Conservation (phyloP, 2,797 vertebrate species). For the Phalloptychus januarius region DNA sequence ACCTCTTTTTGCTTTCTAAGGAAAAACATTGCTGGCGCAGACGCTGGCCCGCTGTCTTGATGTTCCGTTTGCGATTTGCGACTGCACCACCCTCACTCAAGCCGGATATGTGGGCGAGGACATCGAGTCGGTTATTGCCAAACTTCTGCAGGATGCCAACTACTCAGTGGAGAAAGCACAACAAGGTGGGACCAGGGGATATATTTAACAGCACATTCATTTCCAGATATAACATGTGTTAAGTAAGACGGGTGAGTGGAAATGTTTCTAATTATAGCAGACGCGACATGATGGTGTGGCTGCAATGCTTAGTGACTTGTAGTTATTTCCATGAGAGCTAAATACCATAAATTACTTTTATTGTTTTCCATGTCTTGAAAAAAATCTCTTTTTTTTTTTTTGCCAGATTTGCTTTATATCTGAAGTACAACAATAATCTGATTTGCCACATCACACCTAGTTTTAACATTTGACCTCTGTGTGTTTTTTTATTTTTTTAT, state of each 20-base stretch:
- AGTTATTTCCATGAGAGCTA: background rate
- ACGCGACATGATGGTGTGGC: background rate
- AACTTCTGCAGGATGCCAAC: constrained; percentile 97
- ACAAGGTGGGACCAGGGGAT: constrained; percentile 83
- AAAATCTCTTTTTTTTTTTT: background rate
- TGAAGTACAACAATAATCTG: background rate
- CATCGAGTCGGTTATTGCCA: constrained; percentile 97
- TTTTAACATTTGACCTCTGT: background rate
- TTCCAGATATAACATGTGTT: constrained; percentile 15
- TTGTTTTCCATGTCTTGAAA: background rate
- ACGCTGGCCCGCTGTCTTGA: constrained; percentile 96
- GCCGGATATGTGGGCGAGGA: constrained; percentile 98
- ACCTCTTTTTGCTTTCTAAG: constrained; percentile 66
- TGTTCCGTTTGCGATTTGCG: constrained; percentile 97
- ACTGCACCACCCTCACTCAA: constrained; percentile 98
- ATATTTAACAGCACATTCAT: background rate
- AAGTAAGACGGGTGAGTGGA: background rate
- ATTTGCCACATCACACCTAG: background rate
- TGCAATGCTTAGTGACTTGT: background rate
- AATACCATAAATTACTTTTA: background rate
- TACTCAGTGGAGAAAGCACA: constrained; percentile 97
- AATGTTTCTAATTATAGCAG: background rate
- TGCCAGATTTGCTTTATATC: background rate
- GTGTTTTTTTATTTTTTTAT: too few species aligned
- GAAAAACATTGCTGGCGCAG: constrained; percentile 96